phyloP scores from a whole-genome alignment of 2,888 invertebrate genomes.

The Protonemura montana region DNA sequence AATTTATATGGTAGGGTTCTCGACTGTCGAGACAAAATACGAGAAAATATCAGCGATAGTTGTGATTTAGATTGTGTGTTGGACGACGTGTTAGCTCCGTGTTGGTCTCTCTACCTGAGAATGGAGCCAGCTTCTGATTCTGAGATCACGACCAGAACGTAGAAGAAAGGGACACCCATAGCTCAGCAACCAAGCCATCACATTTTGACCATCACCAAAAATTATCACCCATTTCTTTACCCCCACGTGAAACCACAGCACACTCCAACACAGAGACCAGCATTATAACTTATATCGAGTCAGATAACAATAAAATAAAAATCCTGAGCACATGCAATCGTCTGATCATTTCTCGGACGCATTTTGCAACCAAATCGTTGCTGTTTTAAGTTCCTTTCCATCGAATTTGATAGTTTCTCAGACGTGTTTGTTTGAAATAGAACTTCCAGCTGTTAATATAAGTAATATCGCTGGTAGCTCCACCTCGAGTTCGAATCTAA shows the following conservation, averaged over 20 bases:
- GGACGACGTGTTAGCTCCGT: neutral
- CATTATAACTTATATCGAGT: neutral
- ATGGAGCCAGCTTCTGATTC: slow-evolving; percentile 20
- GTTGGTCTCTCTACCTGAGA: slow-evolving; percentile 28
- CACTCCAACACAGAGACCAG: neutral
- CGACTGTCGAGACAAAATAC: slow-evolving; percentile 5
- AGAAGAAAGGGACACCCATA: neutral
- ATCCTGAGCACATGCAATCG: neutral
- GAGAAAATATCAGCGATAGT: slow-evolving; percentile 14
- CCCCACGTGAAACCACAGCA: neutral
- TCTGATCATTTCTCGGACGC: neutral
- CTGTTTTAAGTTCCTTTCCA: slow-evolving; percentile 7
- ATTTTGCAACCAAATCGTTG: neutral
- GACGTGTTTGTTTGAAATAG: slow-evolving; percentile 28
- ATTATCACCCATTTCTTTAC: neutral
- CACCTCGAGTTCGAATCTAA: slow-evolving; percentile 1
- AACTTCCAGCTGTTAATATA: slow-evolving; percentile 30
- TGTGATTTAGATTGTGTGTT: slow-evolving; percentile 28
- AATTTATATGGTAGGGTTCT: slow-evolving; percentile 22
- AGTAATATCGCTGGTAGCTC: slow-evolving; percentile 21
- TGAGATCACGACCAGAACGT: neutral
- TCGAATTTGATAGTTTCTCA: slow-evolving; percentile 24
- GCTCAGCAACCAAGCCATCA: neutral
- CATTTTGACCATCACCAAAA: neutral
- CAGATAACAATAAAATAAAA: neutral